These are phyloP conservation scores for Pristis pectinata DNA, from an alignment of 2,797 vertebrate genomes.

Conservation along the genomic window DNA sequence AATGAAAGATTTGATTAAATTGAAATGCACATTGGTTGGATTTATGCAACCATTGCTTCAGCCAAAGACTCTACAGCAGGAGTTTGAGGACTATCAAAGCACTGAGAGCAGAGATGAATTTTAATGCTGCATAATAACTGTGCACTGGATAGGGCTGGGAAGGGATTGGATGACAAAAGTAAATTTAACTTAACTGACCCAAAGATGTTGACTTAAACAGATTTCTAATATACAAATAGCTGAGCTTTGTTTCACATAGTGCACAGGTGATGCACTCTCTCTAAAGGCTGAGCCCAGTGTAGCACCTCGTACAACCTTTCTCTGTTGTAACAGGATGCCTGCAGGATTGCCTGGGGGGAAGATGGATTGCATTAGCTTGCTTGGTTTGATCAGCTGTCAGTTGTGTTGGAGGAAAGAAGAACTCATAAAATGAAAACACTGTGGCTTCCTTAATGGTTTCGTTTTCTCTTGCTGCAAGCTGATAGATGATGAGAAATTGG, in stretches of 20 bases:
- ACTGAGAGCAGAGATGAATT: not conserved
- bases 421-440: slow-evolving; percentile 39
- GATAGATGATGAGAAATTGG: not conserved
- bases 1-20: not conserved
- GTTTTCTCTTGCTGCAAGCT: slow-evolving; percentile 43
- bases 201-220: slow-evolving; percentile 55
- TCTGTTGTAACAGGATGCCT: slow-evolving; percentile 46
- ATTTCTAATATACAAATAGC: slow-evolving; percentile 48
- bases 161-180: slow-evolving; percentile 41
- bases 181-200: slow-evolving; percentile 54
- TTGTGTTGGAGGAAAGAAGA: slow-evolving; percentile 38
- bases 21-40: not conserved
- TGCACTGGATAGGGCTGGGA: not conserved
- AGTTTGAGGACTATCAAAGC: not conserved
- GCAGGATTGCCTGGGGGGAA: slow-evolving; percentile 48
- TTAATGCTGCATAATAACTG: not conserved
- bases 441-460: slow-evolving; percentile 39
- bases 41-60: not conserved
- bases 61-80: not conserved
- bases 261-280: slow-evolving; percentile 45
- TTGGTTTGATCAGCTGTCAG: slow-evolving; percentile 46
- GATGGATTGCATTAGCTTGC: slow-evolving; percentile 40
- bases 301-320: slow-evolving; percentile 42
- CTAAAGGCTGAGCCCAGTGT: slow-evolving; percentile 44
- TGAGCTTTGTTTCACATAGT: slow-evolving; percentile 50